Evolutionary conservation across 2,888 invertebrate species (phyloP).

Genomic region (Molorchus minor): DNA sequence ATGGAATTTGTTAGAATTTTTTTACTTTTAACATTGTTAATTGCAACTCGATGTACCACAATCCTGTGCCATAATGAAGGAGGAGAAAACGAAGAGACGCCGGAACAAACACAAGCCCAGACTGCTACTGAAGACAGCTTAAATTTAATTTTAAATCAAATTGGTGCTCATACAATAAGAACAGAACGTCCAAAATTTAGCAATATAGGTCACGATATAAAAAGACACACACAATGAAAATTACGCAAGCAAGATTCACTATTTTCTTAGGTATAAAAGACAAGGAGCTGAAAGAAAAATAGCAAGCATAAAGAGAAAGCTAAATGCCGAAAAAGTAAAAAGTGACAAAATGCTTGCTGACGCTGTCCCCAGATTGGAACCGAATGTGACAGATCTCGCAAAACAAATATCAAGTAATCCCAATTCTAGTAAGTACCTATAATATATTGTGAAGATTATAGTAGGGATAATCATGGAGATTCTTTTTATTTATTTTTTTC

Average conservation of each 20-base stretch:
- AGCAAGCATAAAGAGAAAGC: constrained; percentile 43
- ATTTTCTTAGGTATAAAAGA: constrained; percentile 45
- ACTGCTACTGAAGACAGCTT: constrained; percentile 23
- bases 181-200: too few relatives aligned
- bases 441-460: too few relatives aligned
- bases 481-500: too few relatives aligned
- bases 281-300: constrained; percentile 46
- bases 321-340: constrained; percentile 42
- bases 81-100: constrained; percentile 24
- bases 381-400: constrained; percentile 47
- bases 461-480: too few relatives aligned
- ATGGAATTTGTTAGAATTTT: constrained; percentile 34
- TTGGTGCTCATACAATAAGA: constrained; percentile 23
- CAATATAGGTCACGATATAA: constrained; percentile 19
- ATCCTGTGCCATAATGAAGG: constrained; percentile 39
- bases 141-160: constrained; percentile 34
- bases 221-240: constrained; percentile 36
- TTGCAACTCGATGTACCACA: constrained; percentile 39
- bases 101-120: constrained; percentile 10
- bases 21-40: constrained; percentile 44
- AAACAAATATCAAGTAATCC: too few relatives aligned
- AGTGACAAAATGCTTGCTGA: constrained; percentile 54
- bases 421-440: too few relatives aligned
- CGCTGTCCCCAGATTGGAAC: constrained; percentile 50
- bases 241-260: constrained; percentile 29